These are phyloP conservation scores for Trididemnum clinides DNA, from an alignment of 23 tunicate genomes.

Conservation along the genomic window DNA sequence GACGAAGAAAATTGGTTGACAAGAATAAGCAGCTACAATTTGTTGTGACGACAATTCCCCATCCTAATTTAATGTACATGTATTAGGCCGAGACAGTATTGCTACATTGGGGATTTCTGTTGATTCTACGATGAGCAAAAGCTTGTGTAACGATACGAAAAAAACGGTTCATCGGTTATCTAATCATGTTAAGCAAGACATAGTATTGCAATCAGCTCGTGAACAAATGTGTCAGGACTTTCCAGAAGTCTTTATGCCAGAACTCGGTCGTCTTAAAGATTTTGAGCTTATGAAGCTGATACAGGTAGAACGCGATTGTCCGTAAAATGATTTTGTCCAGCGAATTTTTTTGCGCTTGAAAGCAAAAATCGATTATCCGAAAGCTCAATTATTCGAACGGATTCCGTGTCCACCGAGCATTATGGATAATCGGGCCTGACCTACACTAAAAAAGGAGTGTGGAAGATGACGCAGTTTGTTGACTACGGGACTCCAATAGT, in stretches of 20 bases:
- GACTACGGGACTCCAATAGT: slow-evolving; percentile 33
- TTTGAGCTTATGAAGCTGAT: slow-evolving; percentile 34
- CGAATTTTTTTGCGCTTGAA: too few species aligned
- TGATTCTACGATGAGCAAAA: not conserved
- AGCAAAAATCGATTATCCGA: too few species aligned
- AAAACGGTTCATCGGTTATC: too few species aligned
- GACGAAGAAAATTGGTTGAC: not conserved
- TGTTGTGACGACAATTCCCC: slow-evolving; percentile 20
- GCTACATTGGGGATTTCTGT: slow-evolving; percentile 17
- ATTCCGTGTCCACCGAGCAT: too few species aligned
- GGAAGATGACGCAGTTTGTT: slow-evolving; percentile 33
- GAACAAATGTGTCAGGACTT: slow-evolving; percentile 18
- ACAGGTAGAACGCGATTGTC: too few species aligned
- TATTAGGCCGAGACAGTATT: slow-evolving; percentile 17
- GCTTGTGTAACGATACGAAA: too few species aligned
- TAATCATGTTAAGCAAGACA: too few species aligned
- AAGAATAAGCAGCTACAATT: not conserved
- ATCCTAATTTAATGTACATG: slow-evolving; percentile 39
- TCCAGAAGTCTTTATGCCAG: slow-evolving; percentile 28
- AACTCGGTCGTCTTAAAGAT: slow-evolving; percentile 27
- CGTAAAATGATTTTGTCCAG: too few species aligned
- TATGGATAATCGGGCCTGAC: too few species aligned
- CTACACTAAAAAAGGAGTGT: too few species aligned
- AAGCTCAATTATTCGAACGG: too few species aligned
- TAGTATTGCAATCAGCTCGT: not conserved